Conservation (phyloP, 2,113 vertebrate species). For the Zootoca vivipara region DNA sequence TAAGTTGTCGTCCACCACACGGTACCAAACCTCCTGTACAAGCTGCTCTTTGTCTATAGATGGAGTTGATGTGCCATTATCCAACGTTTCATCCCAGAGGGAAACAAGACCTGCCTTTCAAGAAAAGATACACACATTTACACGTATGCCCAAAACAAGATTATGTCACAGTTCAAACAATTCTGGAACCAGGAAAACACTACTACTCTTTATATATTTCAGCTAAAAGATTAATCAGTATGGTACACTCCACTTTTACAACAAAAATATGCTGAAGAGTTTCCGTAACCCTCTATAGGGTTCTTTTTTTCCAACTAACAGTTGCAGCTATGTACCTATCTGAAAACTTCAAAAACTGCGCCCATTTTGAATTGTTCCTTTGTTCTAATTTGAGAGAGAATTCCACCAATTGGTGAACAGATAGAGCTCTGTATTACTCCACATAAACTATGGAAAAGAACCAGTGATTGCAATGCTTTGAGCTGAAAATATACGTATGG, state of each 20-base stretch:
- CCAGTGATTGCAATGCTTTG: background rate
- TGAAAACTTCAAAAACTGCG: background rate
- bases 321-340: conserved; percentile 29
- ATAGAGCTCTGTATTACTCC: background rate
- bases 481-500: background rate
- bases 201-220: background rate
- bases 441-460: background rate
- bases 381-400: background rate
- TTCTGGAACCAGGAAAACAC: background rate
- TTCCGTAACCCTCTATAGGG: background rate
- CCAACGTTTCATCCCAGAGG: conserved; percentile 83
- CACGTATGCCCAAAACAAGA: background rate
- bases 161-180: conserved; percentile 10
- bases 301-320: conserved; percentile 25
- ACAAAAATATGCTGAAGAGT: background rate
- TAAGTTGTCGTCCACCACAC: conserved; percentile 81
- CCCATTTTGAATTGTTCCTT: background rate
- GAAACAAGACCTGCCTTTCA: conserved; percentile 85
- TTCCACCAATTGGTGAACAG: background rate
- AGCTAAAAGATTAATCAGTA: conserved; percentile 3
- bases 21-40: conserved; percentile 87
- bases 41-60: conserved; percentile 65
- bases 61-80: conserved; percentile 52
- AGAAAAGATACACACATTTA: conserved; percentile 35
- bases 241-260: background rate